Percentiles rank a stretch among this genome's conserved stretches.
These are phyloP conservation scores for Epicampocera succincta DNA, from an alignment of 2,888 invertebrate genomes.

Conservation along the genomic window DNA sequence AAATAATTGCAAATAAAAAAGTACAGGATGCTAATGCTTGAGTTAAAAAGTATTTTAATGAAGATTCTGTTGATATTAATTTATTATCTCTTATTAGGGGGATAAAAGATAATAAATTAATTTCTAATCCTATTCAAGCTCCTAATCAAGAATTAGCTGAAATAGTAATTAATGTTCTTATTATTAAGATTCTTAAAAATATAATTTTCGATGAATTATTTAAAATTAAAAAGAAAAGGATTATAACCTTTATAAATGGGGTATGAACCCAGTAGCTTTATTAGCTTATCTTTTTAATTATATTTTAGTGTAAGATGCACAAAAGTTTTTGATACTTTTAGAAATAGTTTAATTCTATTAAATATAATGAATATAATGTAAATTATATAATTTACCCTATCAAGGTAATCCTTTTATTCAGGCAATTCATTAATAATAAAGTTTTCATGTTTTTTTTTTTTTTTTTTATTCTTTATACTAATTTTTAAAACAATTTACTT, in stretches of 20 bases:
- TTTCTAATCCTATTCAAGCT: slow-evolving; percentile 85
- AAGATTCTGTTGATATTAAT: slow-evolving; percentile 83
- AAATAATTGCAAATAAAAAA: slow-evolving; percentile 82
- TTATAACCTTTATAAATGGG: slow-evolving; percentile 82
- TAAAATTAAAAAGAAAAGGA: slow-evolving; percentile 83
- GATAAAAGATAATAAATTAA: slow-evolving; percentile 85
- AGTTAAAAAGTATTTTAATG: slow-evolving; percentile 84
- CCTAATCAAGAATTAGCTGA: slow-evolving; percentile 82
- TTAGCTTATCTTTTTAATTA: slow-evolving; percentile 84
- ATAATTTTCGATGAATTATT: slow-evolving; percentile 82
- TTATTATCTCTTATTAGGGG: slow-evolving; percentile 83
- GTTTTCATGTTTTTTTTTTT: slow-evolving; percentile 54
- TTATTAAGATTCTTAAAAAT: slow-evolving; percentile 83
- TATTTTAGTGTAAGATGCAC: slow-evolving; percentile 86
- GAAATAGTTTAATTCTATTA: slow-evolving; percentile 85
- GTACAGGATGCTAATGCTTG: slow-evolving; percentile 84
- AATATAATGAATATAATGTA: slow-evolving; percentile 80
- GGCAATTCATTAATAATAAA: slow-evolving; percentile 72
- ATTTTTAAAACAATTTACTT: no score
- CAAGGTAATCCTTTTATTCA: slow-evolving; percentile 84
- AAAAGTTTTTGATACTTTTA: slow-evolving; percentile 84
- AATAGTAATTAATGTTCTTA: slow-evolving; percentile 81
- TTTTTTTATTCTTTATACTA: slow-evolving; percentile 26
- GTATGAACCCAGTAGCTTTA: slow-evolving; percentile 82
- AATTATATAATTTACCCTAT: slow-evolving; percentile 84